A percentile compares a stretch with the other conserved stretches of the same genome.
Conservation (phyloP, 1,140 invertebrate genomes). For the Polypedilum vanderplanki region DNA sequence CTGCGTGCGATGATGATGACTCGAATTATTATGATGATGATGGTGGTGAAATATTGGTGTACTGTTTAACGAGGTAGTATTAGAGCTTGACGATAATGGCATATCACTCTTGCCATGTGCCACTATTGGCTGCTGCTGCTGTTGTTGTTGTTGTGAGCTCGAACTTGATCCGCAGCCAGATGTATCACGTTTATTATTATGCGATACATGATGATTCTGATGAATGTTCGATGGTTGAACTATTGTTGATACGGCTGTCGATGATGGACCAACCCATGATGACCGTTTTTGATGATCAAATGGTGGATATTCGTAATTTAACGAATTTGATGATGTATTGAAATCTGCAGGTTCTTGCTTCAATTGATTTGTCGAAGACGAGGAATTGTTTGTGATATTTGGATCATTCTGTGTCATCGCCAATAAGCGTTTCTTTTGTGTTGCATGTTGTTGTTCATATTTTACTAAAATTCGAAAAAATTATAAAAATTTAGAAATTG, state of each 20-base stretch:
- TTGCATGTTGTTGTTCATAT: constrained; percentile 46
- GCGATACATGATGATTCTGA: constrained; percentile 29
- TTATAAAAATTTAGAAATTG: constrained; percentile 31
- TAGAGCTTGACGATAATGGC: constrained; percentile 16
- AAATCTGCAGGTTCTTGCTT: constrained; percentile 43
- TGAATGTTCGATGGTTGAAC: constrained; percentile 27
- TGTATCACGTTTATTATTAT: constrained; percentile 31
- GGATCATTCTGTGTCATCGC: constrained; percentile 72
- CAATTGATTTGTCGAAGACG: constrained; percentile 32
- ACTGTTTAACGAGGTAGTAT: constrained; percentile 34
- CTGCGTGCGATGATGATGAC: constrained; percentile 30
- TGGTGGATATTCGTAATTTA: constrained; percentile 33
- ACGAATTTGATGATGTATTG: not conserved
- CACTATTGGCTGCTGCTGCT: constrained; percentile 34
- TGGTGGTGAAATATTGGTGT: constrained; percentile 30
- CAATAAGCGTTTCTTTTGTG: constrained; percentile 80
- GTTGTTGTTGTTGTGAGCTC: constrained; percentile 34
- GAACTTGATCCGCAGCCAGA: constrained; percentile 10
- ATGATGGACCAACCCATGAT: constrained; percentile 30
- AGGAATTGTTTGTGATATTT: constrained; percentile 26
- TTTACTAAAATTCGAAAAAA: constrained; percentile 38
- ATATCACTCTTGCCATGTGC: constrained; percentile 41
- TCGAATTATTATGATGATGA: constrained; percentile 39
- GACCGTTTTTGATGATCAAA: constrained; percentile 34
- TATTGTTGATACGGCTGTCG: not conserved